phyloP scores from a whole-genome alignment of 2,797 vertebrate genomes.

The Coregonus ussuriensis region DNA sequence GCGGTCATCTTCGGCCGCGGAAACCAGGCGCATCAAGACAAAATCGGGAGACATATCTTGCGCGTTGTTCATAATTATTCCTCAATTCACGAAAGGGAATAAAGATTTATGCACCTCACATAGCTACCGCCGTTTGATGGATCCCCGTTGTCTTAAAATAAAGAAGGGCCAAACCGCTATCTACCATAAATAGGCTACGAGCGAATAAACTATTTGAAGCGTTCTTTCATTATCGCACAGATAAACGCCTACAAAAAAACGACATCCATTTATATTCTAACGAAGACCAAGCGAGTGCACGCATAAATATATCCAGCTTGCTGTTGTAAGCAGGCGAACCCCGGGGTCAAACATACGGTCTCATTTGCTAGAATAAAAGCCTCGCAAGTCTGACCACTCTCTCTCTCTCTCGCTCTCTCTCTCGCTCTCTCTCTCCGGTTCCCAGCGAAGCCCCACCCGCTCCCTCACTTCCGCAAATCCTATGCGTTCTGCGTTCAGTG shows the following conservation, averaged over 20 bases:
- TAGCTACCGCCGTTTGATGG: conserved; percentile 57
- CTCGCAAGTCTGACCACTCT: conserved; percentile 54
- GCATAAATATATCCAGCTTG: conserved; percentile 34
- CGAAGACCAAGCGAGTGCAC: conserved; percentile 4
- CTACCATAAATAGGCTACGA: conserved; percentile 48
- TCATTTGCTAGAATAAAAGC: conserved; percentile 56
- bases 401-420: conserved; percentile 4
- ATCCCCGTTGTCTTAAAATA: conserved; percentile 41
- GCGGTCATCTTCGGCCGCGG: conserved; percentile 80
- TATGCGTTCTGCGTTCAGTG: conserved; percentile 32
- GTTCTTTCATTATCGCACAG: conserved; percentile 59
- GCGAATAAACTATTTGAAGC: conserved; percentile 55
- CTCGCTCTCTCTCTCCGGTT: conserved; percentile 20
- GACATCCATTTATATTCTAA: conserved; percentile 44
- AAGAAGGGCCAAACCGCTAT: conserved; percentile 52
- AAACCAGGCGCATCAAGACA: conserved; percentile 83
- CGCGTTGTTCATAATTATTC: conserved; percentile 79
- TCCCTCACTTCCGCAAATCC: conserved; percentile 64
- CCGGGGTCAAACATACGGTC: conserved; percentile 69
- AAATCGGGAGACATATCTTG: conserved; percentile 81
- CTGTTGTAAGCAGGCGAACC: conserved; percentile 56
- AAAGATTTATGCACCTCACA: conserved; percentile 68
- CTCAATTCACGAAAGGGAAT: conserved; percentile 64
- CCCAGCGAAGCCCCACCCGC: conserved; percentile 74
- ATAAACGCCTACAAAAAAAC: conserved; percentile 3